Conservation (phyloP, 2,888 invertebrate genomes). For the Strigamia crassipes region DNA sequence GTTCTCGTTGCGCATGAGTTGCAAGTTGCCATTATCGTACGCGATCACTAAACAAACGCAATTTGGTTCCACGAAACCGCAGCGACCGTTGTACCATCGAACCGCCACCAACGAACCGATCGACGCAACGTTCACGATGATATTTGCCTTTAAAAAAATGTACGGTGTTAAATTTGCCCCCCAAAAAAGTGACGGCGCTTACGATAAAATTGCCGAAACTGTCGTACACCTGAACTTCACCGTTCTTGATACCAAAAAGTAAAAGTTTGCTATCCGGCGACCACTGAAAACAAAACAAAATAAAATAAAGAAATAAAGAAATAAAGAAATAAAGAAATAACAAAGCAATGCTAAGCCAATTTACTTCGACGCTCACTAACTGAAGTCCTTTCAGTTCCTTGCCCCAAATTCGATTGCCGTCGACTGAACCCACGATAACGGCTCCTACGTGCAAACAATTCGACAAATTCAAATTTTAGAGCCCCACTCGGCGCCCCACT, state of each 20-base stretch:
- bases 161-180: not conserved
- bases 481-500: too few species aligned
- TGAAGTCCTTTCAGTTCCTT: conserved; percentile 89
- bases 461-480: too few species aligned
- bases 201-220: conserved; percentile 76
- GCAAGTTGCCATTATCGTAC: conserved; percentile 83
- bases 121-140: conserved; percentile 63
- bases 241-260: conserved; percentile 85
- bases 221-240: conserved; percentile 94
- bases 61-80: conserved; percentile 70
- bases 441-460: conserved; percentile 66
- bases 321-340: not conserved
- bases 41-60: conserved; percentile 82
- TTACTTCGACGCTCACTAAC: conserved; percentile 76
- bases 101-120: conserved; percentile 59
- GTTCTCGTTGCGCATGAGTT: conserved; percentile 85
- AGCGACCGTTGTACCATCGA: conserved; percentile 84
- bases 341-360: too few species aligned
- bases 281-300: conserved; percentile 66
- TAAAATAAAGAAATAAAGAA: not conserved
- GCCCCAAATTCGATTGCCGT: conserved; percentile 98
- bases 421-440: conserved; percentile 93
- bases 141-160: conserved; percentile 69
- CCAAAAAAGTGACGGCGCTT: conserved; percentile 52
- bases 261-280: conserved; percentile 90